Evolutionary conservation across 2,797 vertebrate species (phyloP), one percentile per base, ranked within the genome.

Genomic region (Nannoperca obscura): DNA sequence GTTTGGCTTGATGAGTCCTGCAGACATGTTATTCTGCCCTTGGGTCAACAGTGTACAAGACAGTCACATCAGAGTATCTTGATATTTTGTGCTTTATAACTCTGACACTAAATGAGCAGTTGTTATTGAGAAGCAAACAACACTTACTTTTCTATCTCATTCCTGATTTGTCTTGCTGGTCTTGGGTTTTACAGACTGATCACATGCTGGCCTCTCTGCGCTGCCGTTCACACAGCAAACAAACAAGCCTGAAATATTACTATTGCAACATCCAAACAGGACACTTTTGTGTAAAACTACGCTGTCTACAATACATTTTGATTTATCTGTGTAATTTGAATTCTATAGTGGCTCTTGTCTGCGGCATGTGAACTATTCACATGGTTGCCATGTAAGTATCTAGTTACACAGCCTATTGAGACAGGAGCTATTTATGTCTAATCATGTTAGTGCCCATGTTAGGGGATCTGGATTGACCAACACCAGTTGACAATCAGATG

Each of bases 361-460:
- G 27, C 13, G 84, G 82, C 75, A 92, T 86, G 85, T 82, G 44
- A 88, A 82, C 67, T 57, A 91, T 91, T 80, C 78, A 5, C 81
- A 78, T 83, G 78, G 90, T 80, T 76, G 80, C 74, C 4, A 42
- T 78, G 81, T 58, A 66, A 62, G 86, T 91, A 79, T 94, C 91
- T 62, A 47, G 91, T 93, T 94, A 88, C 92, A 90, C 84, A 78
- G 86, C 87, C 82, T 80, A 91, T 91, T 81, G 87, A 90, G 86
- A 87, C 86, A 71, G 84, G 71, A 88, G 90, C 93, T 95, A 94
- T 95, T 95, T 93, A 84, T 88, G 92, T 93, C 92, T 91, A 91
- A 93, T 93, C 93, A 87, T 92, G 92, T 92, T 90, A 93, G 91
- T 93, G 93, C 85, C 89, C 93, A 92, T 93, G 91, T 94, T 92